These are phyloP conservation scores for Microcebus jonahi DNA, from an alignment of 2,113 vertebrate genomes.

Conservation along the genomic window DNA sequence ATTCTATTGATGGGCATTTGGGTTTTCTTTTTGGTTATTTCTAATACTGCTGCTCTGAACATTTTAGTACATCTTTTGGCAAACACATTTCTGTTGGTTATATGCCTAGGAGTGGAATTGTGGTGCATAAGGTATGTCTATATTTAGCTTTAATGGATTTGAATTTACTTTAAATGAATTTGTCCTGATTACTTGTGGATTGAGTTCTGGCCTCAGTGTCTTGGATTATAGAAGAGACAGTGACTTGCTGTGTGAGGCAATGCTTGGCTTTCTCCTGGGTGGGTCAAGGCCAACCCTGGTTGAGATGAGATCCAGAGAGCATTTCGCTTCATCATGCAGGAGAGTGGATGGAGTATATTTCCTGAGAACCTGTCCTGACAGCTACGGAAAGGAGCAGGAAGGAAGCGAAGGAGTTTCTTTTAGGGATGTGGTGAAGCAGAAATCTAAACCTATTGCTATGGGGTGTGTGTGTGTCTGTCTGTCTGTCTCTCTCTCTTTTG, in stretches of 20 bases:
- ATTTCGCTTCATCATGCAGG: neutral
- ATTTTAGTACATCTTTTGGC: neutral
- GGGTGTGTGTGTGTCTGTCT: no score
- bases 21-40: neutral
- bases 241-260: neutral
- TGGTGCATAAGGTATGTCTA: neutral
- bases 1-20: neutral
- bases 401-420: neutral
- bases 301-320: neutral
- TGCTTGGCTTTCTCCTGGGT: neutral
- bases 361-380: neutral
- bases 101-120: neutral
- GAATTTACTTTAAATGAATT: neutral
- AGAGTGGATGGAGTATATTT: neutral
- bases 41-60: neutral
- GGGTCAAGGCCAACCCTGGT: neutral
- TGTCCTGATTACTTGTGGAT: neutral
- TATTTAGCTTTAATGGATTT: neutral
- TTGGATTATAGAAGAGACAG: neutral
- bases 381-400: neutral
- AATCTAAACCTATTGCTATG: neutral
- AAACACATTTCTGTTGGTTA: neutral
- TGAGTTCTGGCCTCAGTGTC: neutral
- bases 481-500: no score
- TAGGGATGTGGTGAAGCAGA: neutral